These are phyloP conservation scores for Ammodytes marinus DNA, from an alignment of 2,113 vertebrate species.

Conservation along the genomic window DNA sequence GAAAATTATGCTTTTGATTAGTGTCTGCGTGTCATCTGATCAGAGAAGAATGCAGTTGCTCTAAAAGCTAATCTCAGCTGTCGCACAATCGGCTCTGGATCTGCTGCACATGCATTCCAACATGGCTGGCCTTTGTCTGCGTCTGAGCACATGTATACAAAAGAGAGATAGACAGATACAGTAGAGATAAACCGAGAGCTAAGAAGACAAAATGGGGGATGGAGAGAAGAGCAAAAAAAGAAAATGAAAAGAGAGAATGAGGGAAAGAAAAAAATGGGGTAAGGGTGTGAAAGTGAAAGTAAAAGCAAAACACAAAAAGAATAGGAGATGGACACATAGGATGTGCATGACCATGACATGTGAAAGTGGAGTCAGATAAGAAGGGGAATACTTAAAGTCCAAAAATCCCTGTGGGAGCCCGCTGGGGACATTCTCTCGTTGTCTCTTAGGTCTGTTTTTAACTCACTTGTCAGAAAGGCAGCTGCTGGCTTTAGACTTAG, in stretches of 20 bases:
- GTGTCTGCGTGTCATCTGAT: constrained; percentile 70
- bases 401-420: constrained; percentile 32
- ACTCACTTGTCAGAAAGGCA: constrained; percentile 47
- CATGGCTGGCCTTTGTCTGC: constrained; percentile 53
- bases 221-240: not conserved
- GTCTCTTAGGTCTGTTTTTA: constrained; percentile 57
- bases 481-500: constrained; percentile 59
- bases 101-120: constrained; percentile 71
- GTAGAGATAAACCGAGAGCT: not conserved
- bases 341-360: not conserved
- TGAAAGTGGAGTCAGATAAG: constrained; percentile 9
- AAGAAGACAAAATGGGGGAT: not conserved
- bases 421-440: constrained; percentile 44
- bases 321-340: not conserved
- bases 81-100: constrained; percentile 63
- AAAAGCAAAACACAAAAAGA: constrained; percentile 48
- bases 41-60: constrained; percentile 65
- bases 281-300: not conserved
- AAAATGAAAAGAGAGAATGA: not conserved
- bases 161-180: constrained; percentile 8
- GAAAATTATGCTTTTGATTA: constrained; percentile 75
- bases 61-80: constrained; percentile 63
- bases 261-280: not conserved
- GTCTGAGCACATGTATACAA: constrained; percentile 43
- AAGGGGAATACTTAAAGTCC: constrained; percentile 41